These are phyloP conservation scores for Aphaenogaster rudis DNA, from an alignment of 1,140 invertebrate species.

Conservation along the genomic window DNA sequence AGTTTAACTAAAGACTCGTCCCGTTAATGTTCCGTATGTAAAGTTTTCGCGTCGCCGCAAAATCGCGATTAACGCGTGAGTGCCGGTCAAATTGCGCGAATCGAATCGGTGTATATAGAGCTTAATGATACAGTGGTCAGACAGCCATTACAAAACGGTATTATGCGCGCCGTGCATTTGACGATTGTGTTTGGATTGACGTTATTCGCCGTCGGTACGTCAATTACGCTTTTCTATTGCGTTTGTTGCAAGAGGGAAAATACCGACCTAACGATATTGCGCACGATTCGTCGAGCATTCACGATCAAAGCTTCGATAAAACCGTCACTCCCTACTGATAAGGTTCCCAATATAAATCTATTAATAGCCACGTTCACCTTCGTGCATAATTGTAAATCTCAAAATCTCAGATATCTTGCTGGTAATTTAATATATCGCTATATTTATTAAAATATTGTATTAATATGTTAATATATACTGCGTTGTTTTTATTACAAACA, in stretches of 20 bases:
- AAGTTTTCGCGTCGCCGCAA: conserved; percentile 2
- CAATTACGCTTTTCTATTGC: conserved; percentile 43
- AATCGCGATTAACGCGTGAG: conserved; percentile 37
- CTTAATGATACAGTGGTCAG: conserved; percentile 47
- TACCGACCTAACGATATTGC: conserved; percentile 12
- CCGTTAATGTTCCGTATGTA: conserved; percentile 15
- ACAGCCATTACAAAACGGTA: conserved; percentile 48
- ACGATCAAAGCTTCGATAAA: conserved; percentile 32
- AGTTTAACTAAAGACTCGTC: conserved; percentile 15
- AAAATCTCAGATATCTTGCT: background rate
- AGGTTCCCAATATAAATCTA: background rate
- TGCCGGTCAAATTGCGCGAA: conserved; percentile 35
- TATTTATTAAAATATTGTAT: background rate
- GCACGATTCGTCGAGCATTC: background rate
- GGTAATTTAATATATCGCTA: background rate
- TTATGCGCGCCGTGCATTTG: conserved; percentile 47
- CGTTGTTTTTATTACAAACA: background rate
- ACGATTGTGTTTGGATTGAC: conserved; percentile 41
- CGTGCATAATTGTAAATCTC: background rate
- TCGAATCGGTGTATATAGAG: conserved; percentile 13
- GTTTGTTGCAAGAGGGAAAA: conserved; percentile 1
- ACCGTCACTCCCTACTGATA: background rate
- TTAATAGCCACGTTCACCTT: background rate
- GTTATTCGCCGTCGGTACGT: conserved; percentile 24
- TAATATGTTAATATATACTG: background rate